These are phyloP conservation scores for Trichonephila inaurata DNA, from an alignment of 1,140 invertebrate genomes.

Conservation along the genomic window DNA sequence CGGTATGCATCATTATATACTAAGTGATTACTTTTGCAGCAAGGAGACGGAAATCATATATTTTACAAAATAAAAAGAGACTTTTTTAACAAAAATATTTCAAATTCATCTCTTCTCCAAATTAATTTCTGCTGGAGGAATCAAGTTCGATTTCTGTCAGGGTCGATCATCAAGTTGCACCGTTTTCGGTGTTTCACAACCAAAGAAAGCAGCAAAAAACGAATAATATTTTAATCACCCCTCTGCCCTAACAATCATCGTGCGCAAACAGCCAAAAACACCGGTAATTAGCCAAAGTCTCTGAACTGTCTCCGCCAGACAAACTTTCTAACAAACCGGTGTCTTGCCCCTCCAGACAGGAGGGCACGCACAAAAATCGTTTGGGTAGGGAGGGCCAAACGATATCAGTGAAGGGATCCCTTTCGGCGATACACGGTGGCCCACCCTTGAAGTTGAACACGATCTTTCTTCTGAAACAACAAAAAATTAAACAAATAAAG, in stretches of 20 bases:
- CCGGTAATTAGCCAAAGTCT: background rate
- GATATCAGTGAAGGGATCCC: slow-evolving; percentile 16
- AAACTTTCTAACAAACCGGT: background rate
- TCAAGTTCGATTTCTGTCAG: background rate
- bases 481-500: background rate
- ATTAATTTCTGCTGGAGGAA: background rate
- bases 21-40: too few species aligned
- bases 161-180: background rate
- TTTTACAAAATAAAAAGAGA: too few species aligned
- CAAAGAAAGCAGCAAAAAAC: background rate
- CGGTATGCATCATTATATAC: too few species aligned
- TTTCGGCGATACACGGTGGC: slow-evolving; percentile 32
- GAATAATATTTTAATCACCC: background rate
- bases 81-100: too few species aligned
- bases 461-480: background rate
- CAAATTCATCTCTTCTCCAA: too few species aligned
- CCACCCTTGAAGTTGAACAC: slow-evolving; percentile 53
- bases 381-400: slow-evolving; percentile 20
- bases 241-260: background rate
- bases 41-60: too few species aligned
- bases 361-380: background rate
- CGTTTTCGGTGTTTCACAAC: background rate
- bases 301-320: background rate
- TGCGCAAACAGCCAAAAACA: slow-evolving; percentile 16
- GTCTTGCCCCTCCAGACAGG: background rate